Conservation (phyloP, 2,113 vertebrate genomes). For the Pantherophis guttatus region DNA sequence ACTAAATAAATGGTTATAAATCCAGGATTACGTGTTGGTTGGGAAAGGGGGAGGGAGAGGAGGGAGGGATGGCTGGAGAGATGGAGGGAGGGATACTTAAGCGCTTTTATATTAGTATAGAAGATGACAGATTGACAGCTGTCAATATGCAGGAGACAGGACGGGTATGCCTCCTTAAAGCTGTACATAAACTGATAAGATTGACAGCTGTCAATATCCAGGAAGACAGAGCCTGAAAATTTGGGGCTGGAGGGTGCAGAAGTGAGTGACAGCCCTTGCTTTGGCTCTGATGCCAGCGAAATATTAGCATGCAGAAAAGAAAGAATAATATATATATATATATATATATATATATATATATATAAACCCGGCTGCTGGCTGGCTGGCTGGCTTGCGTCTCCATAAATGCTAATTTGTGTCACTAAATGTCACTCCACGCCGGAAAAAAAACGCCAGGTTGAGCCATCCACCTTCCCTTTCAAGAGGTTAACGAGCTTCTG, state of each 20-base stretch:
- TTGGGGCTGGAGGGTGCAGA: neutral
- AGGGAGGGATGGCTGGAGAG: too few species aligned
- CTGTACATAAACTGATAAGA: neutral
- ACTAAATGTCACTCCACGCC: constrained; percentile 37
- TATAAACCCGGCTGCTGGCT: too few species aligned
- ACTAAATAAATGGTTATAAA: too few species aligned
- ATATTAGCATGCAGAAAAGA: neutral
- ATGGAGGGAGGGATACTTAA: neutral
- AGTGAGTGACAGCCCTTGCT: neutral
- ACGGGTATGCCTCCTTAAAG: neutral
- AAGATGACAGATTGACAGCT: neutral
- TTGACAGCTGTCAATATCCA: neutral
- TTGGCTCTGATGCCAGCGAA: neutral
- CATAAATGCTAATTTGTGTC: constrained; percentile 23
- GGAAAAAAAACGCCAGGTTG: neutral
- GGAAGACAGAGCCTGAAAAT: neutral
- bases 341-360: neutral
- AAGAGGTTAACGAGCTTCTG: constrained; percentile 25
- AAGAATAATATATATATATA: too few species aligned
- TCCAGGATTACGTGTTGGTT: too few species aligned
- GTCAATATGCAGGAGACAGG: neutral
- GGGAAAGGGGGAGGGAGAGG: too few species aligned
- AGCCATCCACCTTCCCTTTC: neutral
- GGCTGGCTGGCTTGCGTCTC: constrained; percentile 12
- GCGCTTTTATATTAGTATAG: neutral